phyloP scores from a whole-genome alignment of 2,797 vertebrate species.

The Sebastes iracundus region DNA sequence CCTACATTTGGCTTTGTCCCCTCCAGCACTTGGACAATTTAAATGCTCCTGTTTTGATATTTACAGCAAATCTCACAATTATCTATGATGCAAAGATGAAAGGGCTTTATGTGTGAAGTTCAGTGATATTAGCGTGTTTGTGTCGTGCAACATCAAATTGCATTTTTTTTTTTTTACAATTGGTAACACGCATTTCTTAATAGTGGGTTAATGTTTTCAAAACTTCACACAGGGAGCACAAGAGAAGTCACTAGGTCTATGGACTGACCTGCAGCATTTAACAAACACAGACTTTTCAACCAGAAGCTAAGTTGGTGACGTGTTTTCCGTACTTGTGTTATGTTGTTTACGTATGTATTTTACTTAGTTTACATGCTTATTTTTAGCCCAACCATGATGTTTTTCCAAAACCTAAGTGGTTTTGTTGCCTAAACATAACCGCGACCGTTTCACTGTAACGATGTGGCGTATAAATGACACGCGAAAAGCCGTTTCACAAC shows the following conservation, averaged over 20 bases:
- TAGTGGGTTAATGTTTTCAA: too few relatives aligned
- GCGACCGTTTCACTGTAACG: too few relatives aligned
- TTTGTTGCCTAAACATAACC: too few relatives aligned
- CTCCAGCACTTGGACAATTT: constrained; percentile 52
- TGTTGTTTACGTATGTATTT: not conserved
- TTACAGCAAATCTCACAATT: constrained; percentile 75
- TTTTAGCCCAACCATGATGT: not conserved
- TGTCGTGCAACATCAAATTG: constrained; percentile 30
- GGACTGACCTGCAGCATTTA: too few relatives aligned
- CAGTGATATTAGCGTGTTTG: constrained; percentile 47
- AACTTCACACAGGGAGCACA: too few relatives aligned
- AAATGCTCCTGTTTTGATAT: constrained; percentile 58
- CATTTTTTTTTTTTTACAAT: not conserved
- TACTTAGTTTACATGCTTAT: not conserved
- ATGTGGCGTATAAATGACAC: too few relatives aligned
- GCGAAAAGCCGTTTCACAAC: too few relatives aligned
- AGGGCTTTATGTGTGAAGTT: constrained; percentile 27
- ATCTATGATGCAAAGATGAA: constrained; percentile 55
- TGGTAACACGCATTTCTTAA: not conserved
- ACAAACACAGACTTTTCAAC: too few relatives aligned
- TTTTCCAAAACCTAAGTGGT: too few relatives aligned
- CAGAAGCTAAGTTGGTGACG: not conserved
- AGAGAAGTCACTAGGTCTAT: too few relatives aligned
- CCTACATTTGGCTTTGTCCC: constrained; percentile 69
- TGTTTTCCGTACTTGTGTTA: not conserved